Evolutionary conservation across 2,888 invertebrate genomes (phyloP).

Genomic region (Lypha dubia): DNA sequence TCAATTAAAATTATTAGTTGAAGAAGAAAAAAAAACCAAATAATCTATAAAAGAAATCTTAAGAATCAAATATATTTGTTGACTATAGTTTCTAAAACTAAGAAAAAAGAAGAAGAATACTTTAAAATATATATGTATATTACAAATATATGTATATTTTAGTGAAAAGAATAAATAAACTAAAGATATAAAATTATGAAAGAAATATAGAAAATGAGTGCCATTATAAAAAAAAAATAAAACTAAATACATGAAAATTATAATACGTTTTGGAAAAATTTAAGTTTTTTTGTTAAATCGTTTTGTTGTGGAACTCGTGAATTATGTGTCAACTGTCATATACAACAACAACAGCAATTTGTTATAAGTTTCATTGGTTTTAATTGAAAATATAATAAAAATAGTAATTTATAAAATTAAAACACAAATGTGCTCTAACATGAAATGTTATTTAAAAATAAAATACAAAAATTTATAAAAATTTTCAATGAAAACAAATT

Average conservation of each 20-base stretch:
- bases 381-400: constrained; percentile 25
- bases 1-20: constrained; percentile 39
- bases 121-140: constrained; percentile 54
- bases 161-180: constrained; percentile 42
- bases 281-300: not conserved
- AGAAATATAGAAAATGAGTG: constrained; percentile 69
- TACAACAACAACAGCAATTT: no score
- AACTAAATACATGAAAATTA: constrained; percentile 40
- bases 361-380: constrained; percentile 40
- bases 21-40: constrained; percentile 52
- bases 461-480: constrained; percentile 17
- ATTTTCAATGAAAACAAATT: constrained; percentile 1
- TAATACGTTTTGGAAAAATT: constrained; percentile 30
- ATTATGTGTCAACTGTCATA: not conserved
- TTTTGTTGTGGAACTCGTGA: not conserved
- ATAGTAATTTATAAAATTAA: constrained; percentile 6
- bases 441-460: constrained; percentile 58
- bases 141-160: constrained; percentile 50
- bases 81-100: no score
- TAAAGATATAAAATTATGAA: constrained; percentile 20
- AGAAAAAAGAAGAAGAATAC: no score
- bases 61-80: constrained; percentile 51
- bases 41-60: constrained; percentile 6
- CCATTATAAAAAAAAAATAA: constrained; percentile 60
- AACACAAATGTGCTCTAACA: constrained; percentile 66